phyloP scores from a whole-genome alignment of 2,113 vertebrate genomes.

The Tor tambroides region DNA sequence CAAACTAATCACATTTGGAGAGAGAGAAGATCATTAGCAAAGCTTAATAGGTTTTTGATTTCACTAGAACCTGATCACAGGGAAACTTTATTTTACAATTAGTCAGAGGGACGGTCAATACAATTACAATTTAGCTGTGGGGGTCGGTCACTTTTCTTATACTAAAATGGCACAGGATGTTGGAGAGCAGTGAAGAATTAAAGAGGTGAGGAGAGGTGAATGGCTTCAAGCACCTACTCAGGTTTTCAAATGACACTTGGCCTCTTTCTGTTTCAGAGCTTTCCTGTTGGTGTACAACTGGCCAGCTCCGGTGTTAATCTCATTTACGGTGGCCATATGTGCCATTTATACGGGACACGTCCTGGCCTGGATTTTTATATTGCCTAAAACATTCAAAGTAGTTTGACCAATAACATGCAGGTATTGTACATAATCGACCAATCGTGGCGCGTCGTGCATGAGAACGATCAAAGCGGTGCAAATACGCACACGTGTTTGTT shows the following conservation, averaged over 20 bases:
- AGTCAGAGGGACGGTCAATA: slow-evolving; percentile 67
- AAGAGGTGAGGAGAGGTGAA: slow-evolving; percentile 45
- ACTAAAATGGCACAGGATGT: slow-evolving; percentile 18
- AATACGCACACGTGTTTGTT: no score
- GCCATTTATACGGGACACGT: no score
- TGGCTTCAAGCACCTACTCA: background rate
- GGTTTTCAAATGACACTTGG: background rate
- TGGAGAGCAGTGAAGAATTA: slow-evolving; percentile 3
- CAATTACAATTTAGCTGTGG: slow-evolving; percentile 52
- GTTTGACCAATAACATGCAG: no score
- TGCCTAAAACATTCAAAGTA: no score
- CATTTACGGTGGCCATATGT: no score
- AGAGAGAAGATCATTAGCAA: slow-evolving; percentile 59
- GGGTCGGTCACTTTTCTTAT: slow-evolving; percentile 22
- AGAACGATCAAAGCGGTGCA: no score
- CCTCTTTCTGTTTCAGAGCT: background rate
- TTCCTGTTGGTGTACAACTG: background rate
- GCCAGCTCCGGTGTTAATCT: background rate
- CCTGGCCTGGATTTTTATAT: no score
- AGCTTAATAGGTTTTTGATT: slow-evolving; percentile 65
- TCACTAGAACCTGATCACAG: slow-evolving; percentile 65
- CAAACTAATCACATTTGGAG: slow-evolving; percentile 46
- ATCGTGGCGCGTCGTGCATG: no score
- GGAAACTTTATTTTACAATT: slow-evolving; percentile 71
- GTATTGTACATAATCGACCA: no score